Conservation (phyloP, 2,113 vertebrate species). For the Halcyon senegalensis region DNA sequence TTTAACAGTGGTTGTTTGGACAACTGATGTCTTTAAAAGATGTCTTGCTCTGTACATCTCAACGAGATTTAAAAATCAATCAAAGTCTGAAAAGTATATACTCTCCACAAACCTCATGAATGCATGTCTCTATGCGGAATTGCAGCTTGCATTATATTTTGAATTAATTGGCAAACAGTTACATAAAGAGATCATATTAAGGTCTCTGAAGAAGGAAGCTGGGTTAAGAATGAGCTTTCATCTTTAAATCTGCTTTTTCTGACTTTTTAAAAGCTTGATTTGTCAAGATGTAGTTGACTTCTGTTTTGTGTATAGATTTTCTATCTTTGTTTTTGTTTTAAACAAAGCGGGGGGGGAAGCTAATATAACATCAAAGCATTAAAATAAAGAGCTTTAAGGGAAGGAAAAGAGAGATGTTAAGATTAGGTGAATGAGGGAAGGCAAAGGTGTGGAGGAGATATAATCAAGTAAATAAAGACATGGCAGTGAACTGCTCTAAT, state of each 20-base stretch:
- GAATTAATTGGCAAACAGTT: conserved; percentile 67
- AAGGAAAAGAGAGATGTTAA: conserved; percentile 57
- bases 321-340: conserved; percentile 60
- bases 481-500: conserved; percentile 36
- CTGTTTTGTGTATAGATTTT: conserved; percentile 42
- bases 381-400: conserved; percentile 63
- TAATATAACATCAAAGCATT: conserved; percentile 57
- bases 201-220: conserved; percentile 62
- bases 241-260: conserved; percentile 64
- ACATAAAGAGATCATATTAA: conserved; percentile 66
- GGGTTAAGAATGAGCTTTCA: conserved; percentile 61
- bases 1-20: background rate
- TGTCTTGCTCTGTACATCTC: background rate
- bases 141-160: conserved; percentile 43
- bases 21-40: conserved; percentile 24
- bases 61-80: conserved; percentile 50
- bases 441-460: conserved; percentile 60
- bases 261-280: conserved; percentile 58
- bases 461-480: conserved; percentile 52
- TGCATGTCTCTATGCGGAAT: background rate
- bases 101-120: conserved; percentile 29
- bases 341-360: background rate
- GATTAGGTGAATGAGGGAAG: conserved; percentile 50
- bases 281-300: conserved; percentile 58
- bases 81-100: background rate